phyloP scores from a whole-genome alignment of 2,888 invertebrate genomes.

The Unio pictorum region DNA sequence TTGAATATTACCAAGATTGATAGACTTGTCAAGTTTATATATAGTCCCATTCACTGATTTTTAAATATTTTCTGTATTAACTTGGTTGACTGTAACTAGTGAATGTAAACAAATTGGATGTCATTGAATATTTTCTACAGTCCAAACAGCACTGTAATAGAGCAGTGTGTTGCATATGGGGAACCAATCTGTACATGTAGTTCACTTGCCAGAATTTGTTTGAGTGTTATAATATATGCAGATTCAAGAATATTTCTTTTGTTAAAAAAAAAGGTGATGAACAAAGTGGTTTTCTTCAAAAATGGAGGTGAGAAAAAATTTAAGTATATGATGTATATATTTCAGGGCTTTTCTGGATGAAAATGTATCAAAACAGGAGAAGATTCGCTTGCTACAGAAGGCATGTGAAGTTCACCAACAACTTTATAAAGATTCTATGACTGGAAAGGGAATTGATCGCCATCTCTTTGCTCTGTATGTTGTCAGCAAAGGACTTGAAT shows the following conservation, averaged over 20 bases:
- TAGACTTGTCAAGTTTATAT: too few relatives aligned
- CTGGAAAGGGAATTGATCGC: slow-evolving; percentile 73
- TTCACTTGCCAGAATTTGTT: too few relatives aligned
- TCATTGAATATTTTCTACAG: too few relatives aligned
- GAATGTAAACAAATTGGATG: too few relatives aligned
- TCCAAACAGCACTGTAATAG: too few relatives aligned
- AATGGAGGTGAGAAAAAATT: neutral
- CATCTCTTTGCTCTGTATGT: slow-evolving; percentile 74
- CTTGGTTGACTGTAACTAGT: too few relatives aligned
- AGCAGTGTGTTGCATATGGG: too few relatives aligned
- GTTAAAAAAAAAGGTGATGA: neutral
- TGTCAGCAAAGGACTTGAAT: slow-evolving; percentile 72
- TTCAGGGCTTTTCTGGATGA: slow-evolving; percentile 69
- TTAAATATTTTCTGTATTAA: too few relatives aligned
- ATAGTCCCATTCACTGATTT: too few relatives aligned
- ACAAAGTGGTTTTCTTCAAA: neutral
- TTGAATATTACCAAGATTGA: too few relatives aligned
- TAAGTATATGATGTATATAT: slow-evolving; percentile 6
- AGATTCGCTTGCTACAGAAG: slow-evolving; percentile 64
- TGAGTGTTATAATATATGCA: neutral
- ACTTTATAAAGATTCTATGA: slow-evolving; percentile 73
- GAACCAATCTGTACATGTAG: too few relatives aligned
- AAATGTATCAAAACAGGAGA: slow-evolving; percentile 58
- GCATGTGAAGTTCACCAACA: slow-evolving; percentile 71
- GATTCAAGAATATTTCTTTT: neutral